Evolutionary conservation across 2,797 vertebrate genomes (phyloP), one percentile per base, ranked within the genome.

Genomic region (Hoplostethus atlanticus): DNA sequence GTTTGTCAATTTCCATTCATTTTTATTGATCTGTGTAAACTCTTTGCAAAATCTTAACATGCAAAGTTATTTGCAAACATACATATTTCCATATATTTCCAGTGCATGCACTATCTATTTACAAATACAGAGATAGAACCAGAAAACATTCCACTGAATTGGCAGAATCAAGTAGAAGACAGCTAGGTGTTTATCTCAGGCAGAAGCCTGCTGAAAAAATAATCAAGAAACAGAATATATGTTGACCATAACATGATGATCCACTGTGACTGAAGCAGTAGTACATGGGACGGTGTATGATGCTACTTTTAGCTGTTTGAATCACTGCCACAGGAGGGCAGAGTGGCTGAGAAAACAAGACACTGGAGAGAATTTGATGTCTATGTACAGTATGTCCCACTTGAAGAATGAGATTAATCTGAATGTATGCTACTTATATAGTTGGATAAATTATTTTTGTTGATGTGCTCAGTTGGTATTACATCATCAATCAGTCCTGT

Each of bases 51-150:
- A 96, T 95, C 86, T 95, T 94, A 90, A 93, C 97, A 97, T 97
- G 97, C 97, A 89, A 93, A 89, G 89, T 89, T 80, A 89, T 95
- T 94, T 91, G 94, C 95, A 96, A 95, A 94, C 93, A 92, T 95
- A 95, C 91, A 91, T 91, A 88, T 92, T 89, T 28, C 28, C 28
- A 28, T 90, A 91, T 91, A 88, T 92, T 46, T 84, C 81, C 89
- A 83, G 81, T 90, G 93, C 97, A 96, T 97, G 97, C 97, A 94
- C 92, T 95, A 96, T 71, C 78, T 94, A 92, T 96, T 94, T 96
- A 96, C 95, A 93, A 94, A 87, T 77, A 92, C 86, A 86, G 87
- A 90, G 87, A 85, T 84, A 79, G 64, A 86, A 87, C 62, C 77
- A 84, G 71, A 76, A 81, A 84, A 91, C 88, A 93, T 92, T 92